Percentiles rank a stretch among this genome's conserved stretches.
phyloP scores from a whole-genome alignment of 1,140 invertebrate species.

The Myzus persicae region DNA sequence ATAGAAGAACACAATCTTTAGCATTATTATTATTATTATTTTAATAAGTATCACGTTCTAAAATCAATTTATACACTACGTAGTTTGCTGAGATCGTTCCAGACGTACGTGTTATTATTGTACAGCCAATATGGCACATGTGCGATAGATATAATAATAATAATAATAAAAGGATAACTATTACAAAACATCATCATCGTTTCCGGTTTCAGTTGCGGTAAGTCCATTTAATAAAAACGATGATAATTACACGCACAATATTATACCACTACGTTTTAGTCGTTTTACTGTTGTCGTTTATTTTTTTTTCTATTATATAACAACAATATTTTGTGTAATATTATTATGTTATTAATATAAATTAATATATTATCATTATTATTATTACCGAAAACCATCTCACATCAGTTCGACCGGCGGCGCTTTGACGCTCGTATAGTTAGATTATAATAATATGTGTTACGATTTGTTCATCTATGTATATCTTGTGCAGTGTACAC shows the following conservation, averaged over 20 bases:
- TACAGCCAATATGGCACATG: background rate
- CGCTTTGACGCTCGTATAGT: background rate
- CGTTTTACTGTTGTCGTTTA: background rate
- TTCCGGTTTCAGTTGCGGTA: background rate
- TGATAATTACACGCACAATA: background rate
- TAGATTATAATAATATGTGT: background rate
- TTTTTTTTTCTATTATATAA: background rate
- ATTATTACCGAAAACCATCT: background rate
- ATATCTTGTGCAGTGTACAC: background rate
- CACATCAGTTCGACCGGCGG: background rate
- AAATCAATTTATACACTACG: slow-evolving; percentile 16
- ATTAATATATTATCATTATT: background rate
- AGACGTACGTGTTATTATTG: slow-evolving; percentile 4
- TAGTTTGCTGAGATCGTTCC: background rate
- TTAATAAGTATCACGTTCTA: slow-evolving; percentile 14
- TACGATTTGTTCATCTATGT: background rate
- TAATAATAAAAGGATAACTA: background rate
- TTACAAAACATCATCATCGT: background rate
- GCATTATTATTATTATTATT: slow-evolving; percentile 11
- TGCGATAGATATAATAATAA: background rate
- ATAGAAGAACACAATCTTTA: background rate
- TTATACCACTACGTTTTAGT: background rate
- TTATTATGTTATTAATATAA: too few relatives aligned
- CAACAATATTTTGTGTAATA: background rate
- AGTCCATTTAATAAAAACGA: slow-evolving; percentile 12